Conservation (phyloP, 2,113 vertebrate genomes). For the Nanorana parkeri region DNA sequence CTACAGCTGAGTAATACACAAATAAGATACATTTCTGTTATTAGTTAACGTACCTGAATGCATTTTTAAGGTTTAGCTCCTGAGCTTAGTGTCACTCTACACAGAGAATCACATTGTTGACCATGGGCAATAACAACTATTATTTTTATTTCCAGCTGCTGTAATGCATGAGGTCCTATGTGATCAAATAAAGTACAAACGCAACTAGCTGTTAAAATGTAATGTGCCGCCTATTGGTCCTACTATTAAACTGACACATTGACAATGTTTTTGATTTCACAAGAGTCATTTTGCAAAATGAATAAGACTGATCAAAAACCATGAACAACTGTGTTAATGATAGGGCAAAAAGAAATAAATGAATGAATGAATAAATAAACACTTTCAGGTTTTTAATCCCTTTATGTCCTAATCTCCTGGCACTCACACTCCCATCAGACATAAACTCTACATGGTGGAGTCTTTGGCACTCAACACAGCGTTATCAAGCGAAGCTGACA, state of each 20-base stretch:
- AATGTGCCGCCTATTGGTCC: neutral
- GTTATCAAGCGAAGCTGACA: constrained; percentile 69
- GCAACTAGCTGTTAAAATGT: neutral
- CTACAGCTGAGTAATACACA: too few relatives aligned
- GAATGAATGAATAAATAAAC: constrained; percentile 43
- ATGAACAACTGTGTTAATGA: constrained; percentile 70
- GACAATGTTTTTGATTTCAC: constrained; percentile 62
- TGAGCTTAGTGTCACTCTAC: too few relatives aligned
- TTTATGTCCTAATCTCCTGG: constrained; percentile 70
- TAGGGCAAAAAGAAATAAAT: constrained; percentile 67
- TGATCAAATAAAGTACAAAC: neutral
- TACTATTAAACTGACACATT: constrained; percentile 57
- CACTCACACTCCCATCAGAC: constrained; percentile 65
- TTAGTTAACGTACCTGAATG: too few relatives aligned
- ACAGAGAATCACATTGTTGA: too few relatives aligned
- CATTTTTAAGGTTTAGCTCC: too few relatives aligned
- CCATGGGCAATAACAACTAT: too few relatives aligned
- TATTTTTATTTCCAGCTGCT: too few relatives aligned
- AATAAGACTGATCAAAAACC: constrained; percentile 70
- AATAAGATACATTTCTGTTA: too few relatives aligned
- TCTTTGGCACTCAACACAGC: constrained; percentile 67
- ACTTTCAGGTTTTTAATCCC: constrained; percentile 65
- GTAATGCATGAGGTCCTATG: too few relatives aligned
- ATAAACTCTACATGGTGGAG: constrained; percentile 77
- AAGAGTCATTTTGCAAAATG: constrained; percentile 66